Conservation (phyloP, 92 coral and sea anemone genomes). For the Palythoa caribaeorum region DNA sequence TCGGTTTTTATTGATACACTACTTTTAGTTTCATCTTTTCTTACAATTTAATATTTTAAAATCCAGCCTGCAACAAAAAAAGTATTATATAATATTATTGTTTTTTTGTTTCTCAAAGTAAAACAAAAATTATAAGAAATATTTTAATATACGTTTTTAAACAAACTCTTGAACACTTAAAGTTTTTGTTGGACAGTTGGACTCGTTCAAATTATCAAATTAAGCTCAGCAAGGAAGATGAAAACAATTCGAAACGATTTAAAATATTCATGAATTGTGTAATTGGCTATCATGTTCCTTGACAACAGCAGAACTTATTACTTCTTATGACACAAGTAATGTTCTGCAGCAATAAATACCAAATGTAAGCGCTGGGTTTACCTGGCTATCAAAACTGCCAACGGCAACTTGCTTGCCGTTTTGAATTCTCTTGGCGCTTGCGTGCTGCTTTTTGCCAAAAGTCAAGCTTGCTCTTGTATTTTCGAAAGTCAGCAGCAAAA, state of each 20-base stretch:
- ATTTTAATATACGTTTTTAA: not conserved
- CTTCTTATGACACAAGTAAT: not conserved
- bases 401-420: too few species aligned
- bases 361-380: not conserved
- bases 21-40: not conserved
- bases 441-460: too few species aligned
- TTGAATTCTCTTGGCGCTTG: too few species aligned
- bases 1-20: not conserved
- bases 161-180: not conserved
- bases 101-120: too few species aligned
- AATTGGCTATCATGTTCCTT: not conserved
- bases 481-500: too few species aligned
- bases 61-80: too few species aligned
- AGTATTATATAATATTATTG: too few species aligned
- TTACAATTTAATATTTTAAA: too few species aligned
- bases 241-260: not conserved
- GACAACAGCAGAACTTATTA: not conserved
- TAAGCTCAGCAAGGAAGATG: not conserved
- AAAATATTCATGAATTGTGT: not conserved
- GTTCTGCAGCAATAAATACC: not conserved
- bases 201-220: not conserved
- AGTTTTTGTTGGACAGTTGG: not conserved
- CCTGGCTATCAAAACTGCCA: too few species aligned
- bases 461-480: too few species aligned
- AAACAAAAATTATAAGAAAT: too few species aligned